Base-by-base conservation (phyloP, 2,113 vertebrate genomes). In the Silurus glanis region DNA sequence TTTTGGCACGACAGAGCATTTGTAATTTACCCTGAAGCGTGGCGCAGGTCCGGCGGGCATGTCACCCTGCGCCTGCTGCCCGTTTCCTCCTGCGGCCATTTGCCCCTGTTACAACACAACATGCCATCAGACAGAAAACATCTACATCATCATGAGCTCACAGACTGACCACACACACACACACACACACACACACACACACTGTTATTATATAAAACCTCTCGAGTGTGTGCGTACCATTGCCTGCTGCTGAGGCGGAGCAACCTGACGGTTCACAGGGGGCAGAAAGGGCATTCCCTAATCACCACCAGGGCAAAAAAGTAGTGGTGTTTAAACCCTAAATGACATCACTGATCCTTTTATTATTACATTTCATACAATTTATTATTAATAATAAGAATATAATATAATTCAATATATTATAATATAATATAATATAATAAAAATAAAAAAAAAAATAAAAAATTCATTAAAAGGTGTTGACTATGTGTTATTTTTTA, bases 1-100 rank as follows among this genome's bases (percentile, higher is more conserved):
- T 37, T 37, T 37, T 37, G 37, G 37, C 37, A 37, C 2, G 37
- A 37, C 37, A 37, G 37, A 37, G 37, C 37, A 37, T 37, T 37
- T 2, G 75, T 19, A 13, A 82, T 14, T 55, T 87, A 87, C 86
- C 81, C 87, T 89, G 85, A 89, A 86, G 75, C 88, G 83, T 8
- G 23, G 76, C 51, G 75, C 66, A 58, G 75, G 12, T 6, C 80
- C 86, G 17, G 17, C 80, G 6, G 83, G 80, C 61, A 83, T 56
- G 53, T 78, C 81, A 23, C 85, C 85, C 80, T 87, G 80, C 0
- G 25, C 69, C 49, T 55, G 69, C 49, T 85, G 86, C 5, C 76
- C 82, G 10, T 87, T 89, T 83, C 45, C 86, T 17, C n/a, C 14
- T 1, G 66, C 74, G 19, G 72, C 82, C 28, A 80, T 58, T 58